Percentiles rank a stretch among this genome's conserved stretches.
These are phyloP conservation scores for Drosophila orosa DNA, from an alignment of 1,140 invertebrate species.

Conservation along the genomic window DNA sequence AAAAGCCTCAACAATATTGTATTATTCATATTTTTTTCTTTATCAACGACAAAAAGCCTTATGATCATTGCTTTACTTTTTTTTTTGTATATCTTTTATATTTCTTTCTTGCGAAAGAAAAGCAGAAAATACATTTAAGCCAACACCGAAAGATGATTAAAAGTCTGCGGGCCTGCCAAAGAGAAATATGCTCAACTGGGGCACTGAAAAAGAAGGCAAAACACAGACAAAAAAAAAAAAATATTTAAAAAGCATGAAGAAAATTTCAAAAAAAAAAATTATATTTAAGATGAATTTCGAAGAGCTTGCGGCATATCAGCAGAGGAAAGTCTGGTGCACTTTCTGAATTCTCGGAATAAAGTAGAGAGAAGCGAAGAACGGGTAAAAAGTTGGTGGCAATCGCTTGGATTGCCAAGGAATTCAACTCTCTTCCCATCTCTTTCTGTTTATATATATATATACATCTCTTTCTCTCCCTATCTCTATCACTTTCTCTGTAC, in stretches of 20 bases:
- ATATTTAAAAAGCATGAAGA: neutral
- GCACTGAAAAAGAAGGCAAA: neutral
- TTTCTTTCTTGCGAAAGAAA: neutral
- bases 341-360: conserved; percentile 25
- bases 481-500: neutral
- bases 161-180: conserved; percentile 1
- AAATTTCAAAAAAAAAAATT: neutral
- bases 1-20: neutral
- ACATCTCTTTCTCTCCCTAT: neutral
- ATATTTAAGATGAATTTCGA: neutral
- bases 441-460: neutral
- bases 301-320: conserved; percentile 2
- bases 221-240: neutral
- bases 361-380: neutral
- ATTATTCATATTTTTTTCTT: neutral
- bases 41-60: conserved; percentile 4
- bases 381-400: conserved; percentile 32
- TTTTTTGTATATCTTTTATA: neutral
- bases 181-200: conserved; percentile 4
- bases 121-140: conserved; percentile 6
- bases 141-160: conserved; percentile 7
- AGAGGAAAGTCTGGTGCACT: neutral
- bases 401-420: conserved; percentile 18
- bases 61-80: neutral
- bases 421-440: neutral